Conservation (phyloP, 2,888 invertebrate species). For the Aleiodes alternator region DNA sequence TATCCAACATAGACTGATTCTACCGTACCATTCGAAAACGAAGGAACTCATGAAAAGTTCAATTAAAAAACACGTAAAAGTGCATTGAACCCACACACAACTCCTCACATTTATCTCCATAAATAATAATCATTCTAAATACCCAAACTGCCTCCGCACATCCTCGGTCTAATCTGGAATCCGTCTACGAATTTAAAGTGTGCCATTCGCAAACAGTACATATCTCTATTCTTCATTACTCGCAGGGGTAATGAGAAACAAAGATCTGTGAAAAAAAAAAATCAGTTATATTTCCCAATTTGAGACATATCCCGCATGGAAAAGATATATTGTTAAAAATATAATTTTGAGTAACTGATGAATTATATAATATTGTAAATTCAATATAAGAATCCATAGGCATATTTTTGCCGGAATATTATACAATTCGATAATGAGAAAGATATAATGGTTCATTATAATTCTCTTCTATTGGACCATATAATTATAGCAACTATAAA, state of each 20-base stretch:
- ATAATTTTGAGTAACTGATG: no score
- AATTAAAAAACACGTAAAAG: background rate
- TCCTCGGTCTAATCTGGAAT: conserved; percentile 24
- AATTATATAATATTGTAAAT: no score
- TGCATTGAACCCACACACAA: conserved; percentile 18
- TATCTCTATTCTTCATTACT: conserved; percentile 16
- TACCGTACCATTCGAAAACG: no score
- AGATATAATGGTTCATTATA: no score
- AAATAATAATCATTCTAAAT: background rate
- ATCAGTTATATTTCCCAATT: no score
- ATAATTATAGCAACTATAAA: no score
- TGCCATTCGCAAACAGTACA: background rate
- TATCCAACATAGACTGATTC: background rate
- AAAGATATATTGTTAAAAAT: no score
- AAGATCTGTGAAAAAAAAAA: background rate
- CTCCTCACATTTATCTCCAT: conserved; percentile 1
- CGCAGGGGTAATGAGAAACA: background rate
- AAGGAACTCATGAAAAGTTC: background rate
- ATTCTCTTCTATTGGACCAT: no score
- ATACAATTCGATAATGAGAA: no score
- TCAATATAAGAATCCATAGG: no score
- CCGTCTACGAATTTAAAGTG: conserved; percentile 15
- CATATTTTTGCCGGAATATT: no score
- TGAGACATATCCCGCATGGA: no score
- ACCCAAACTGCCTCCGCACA: conserved; percentile 3